Evolutionary conservation across 2,888 invertebrate species (phyloP), one percentile per base, ranked within the genome.

Genomic region (Ornithoptera alexandrae): DNA sequence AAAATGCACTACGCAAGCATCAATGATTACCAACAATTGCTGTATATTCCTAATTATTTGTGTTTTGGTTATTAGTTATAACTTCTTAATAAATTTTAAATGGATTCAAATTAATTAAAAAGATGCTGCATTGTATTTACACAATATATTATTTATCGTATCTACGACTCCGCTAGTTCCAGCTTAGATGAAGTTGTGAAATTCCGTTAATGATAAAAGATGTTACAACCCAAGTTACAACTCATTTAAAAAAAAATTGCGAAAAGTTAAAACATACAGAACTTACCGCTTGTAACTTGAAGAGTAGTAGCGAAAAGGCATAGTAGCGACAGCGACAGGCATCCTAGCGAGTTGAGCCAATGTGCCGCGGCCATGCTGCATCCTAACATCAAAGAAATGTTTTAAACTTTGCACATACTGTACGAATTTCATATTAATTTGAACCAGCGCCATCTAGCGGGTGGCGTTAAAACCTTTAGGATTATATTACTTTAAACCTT

Each of bases 301-400:
- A 95, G 94, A 93, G 94, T 95, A 90, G 95, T 94, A 84, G 95
- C 93, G 93, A 95, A 94, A 89, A 96, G 94, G 92, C 95, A 95
- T 93, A 95, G 93, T 89, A 95, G 94, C 92, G 95, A 94, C 93
- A 95, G 94, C 92, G 95, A 94, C 93, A 95, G 94, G 94, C 94
- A 94, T 94, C 94, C 95, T 94, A 95, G 95, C 95, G 95, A 95
- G 94, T 94, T 94, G 95, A 95, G 95, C 95, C 95, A 94, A 94
- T 95, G 94, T 95, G 94, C 95, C 94, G 95, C 95, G 95, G 96
- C 96, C 96, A 96, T 96, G 94, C 95, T 96, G 95, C 95, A 94
- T 95, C 96, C 96, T 96, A 86, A 22, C 89, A 74, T 75, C 68
- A 77, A 72, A 60, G 69, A 15, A 57, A 46, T n/a, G 67, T 58